Base-by-base conservation (phyloP, 2,797 vertebrate species). In the Gallinago nigripennis region DNA sequence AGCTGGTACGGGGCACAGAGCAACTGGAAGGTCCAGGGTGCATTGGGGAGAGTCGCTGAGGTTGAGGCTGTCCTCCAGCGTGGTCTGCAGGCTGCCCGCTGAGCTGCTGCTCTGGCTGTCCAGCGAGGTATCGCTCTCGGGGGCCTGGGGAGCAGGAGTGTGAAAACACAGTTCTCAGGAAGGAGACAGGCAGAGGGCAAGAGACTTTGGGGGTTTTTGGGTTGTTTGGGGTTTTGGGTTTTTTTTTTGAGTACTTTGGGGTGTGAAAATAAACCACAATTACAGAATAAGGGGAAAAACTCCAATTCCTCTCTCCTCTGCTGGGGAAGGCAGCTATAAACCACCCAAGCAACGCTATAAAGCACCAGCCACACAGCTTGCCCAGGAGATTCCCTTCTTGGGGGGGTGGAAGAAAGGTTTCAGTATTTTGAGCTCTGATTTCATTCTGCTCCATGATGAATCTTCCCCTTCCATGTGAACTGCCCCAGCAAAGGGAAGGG, bases 61-160 rank as follows among this genome's bases (percentile, higher is more conserved):
- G 93, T 99, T 99, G 89, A 99, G 98, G 85, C 99, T 99, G 96
- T 99, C 99, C 95, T 99, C 99, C 97, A 99, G 97, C 2, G 98
- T 99, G 95, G 99, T 98, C 98, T 99, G 99, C 78, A 99, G 98
- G 98, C 99, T 99, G 95, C 99, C 99, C 5, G 98, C 99, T 0
- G 99, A 99, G 97, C 98, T 96, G 84, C 97, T 98, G 96, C 98
- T 99, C 89, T 97, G 98, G 69, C 98, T 99, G 81, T 98, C 99
- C 87, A 99, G 98, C 6, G 99, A 99, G 1, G 98, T 98, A 97
- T 99, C 99, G 7, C 99, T 99, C 96, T 98, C 98, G 3, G 99
- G 98, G 21, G 98, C 97, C 97, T 99, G 98, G 58, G 97, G 71
- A 88, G 37, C n/a, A 54, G n/a, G 61, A 80, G 69, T 3, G n/a